Base-by-base conservation (phyloP, 2,888 invertebrate genomes). In the Sylvicola cinctus region DNA sequence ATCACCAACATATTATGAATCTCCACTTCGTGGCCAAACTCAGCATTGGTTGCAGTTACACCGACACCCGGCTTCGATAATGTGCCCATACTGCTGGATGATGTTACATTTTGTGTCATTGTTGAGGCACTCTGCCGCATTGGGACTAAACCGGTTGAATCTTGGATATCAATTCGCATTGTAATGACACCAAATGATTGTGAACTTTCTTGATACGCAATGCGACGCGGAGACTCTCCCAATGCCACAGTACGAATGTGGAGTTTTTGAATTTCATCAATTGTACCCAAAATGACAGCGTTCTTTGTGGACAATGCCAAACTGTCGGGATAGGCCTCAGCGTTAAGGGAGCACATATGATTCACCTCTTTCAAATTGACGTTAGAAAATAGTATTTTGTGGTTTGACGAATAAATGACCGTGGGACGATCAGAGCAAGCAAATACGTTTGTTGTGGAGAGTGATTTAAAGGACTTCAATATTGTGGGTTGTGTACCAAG, bases 391-490 rank as follows among this genome's bases (percentile, higher is more conserved):
- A 95, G 93, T 23, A 95, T 67, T 58, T 95, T 95, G 55, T 93
- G 90, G 61, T 95, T 95, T n/a, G 91, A 91, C 4, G 93, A 95
- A 62, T 96, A 98, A 44, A 98, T 95, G 11, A 98, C 96, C 0
- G 96, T 95, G 1, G 96, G 96, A 33, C 96, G 70, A 58, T 98
- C 96, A 0, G 93, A 95, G 56, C 98, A 98, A 15, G 95, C 98
- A 62, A 98, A 98, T 25, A 98, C 93, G 55, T 95, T 96, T 12
- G 84, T 87, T 0, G 91, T 91, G 11, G 85, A 78, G 34, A 84
- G 65, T 0, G 87, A 83, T 42, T 79, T 71, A 54, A 98, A 96
- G 6, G 85, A 84, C 40, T 80, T 69, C 36, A 98, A 62, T 11
- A 85, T 84, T 0, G 93, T 95, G 11, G 96, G 96, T 52, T 96